A percentile compares a stretch with the other conserved stretches of the same genome.
These are phyloP conservation scores for Aricia agestis DNA, from an alignment of 1,140 invertebrate genomes.

Conservation along the genomic window DNA sequence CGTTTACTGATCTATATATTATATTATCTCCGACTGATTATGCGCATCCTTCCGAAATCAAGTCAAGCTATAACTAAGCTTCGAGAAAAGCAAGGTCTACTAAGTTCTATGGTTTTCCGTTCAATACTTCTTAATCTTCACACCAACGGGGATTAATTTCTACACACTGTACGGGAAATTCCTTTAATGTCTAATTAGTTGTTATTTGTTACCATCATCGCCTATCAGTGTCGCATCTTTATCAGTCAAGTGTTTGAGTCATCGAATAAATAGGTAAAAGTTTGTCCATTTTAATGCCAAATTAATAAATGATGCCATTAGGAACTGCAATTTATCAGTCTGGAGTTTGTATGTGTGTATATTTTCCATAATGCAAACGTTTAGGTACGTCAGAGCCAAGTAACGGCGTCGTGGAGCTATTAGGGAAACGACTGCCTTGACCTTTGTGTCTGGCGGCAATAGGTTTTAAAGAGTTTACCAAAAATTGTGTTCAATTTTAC, in stretches of 20 bases:
- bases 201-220: background rate
- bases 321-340: background rate
- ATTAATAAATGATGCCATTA: background rate
- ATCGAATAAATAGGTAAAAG: background rate
- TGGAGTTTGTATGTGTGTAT: background rate
- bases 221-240: background rate
- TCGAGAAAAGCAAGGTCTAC: too few relatives aligned
- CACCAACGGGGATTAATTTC: too few relatives aligned
- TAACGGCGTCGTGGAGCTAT: background rate
- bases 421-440: constrained; percentile 14
- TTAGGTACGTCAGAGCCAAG: background rate
- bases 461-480: background rate
- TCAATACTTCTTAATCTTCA: too few relatives aligned
- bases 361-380: background rate
- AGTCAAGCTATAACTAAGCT: too few relatives aligned
- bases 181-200: background rate
- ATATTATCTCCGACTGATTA: too few relatives aligned
- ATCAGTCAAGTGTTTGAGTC: background rate
- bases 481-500: background rate
- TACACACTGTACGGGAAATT: too few relatives aligned
- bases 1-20: too few relatives aligned
- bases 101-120: too few relatives aligned
- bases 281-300: background rate
- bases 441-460: background rate
- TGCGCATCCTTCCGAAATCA: too few relatives aligned